phyloP scores from a whole-genome alignment of 2,113 vertebrate genomes.

The Trinectes maculatus region DNA sequence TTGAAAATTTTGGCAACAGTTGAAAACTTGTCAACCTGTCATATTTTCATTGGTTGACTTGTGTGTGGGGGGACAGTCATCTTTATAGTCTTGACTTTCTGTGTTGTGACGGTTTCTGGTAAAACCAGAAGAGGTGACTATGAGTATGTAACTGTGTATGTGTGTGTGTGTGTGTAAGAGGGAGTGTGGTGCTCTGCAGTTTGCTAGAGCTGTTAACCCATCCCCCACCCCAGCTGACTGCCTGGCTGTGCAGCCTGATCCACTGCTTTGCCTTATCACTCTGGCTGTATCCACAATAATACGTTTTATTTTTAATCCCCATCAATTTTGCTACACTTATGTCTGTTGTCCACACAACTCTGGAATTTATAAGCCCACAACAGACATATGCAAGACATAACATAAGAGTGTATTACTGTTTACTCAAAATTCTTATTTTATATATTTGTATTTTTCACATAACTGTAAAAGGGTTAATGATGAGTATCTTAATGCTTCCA shows the following conservation, averaged over 20 bases:
- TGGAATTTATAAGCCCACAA: no score
- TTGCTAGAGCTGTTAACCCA: slow-evolving; percentile 59
- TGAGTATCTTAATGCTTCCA: no score
- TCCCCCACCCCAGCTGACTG: slow-evolving; percentile 65
- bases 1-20: slow-evolving; percentile 5
- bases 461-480: no score
- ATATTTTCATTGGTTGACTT: not conserved
- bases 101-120: slow-evolving; percentile 29
- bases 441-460: no score
- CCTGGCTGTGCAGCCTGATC: slow-evolving; percentile 39
- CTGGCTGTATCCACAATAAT: no score
- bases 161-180: slow-evolving; percentile 11
- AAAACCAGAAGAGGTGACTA: not conserved
- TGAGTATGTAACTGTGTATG: slow-evolving; percentile 4
- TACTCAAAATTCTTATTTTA: no score
- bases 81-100: slow-evolving; percentile 23
- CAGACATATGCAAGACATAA: no score
- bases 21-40: not conserved
- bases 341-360: no score
- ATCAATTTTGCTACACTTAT: no score
- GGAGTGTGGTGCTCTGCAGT: slow-evolving; percentile 51
- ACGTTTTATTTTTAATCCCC: no score
- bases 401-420: no score
- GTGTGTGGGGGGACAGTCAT: not conserved
- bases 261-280: slow-evolving; percentile 17